A percentile compares a stretch with the other conserved stretches of the same genome.
Evolutionary conservation across 1,140 invertebrate species (phyloP).

Genomic region (Bombus waltoni): DNA sequence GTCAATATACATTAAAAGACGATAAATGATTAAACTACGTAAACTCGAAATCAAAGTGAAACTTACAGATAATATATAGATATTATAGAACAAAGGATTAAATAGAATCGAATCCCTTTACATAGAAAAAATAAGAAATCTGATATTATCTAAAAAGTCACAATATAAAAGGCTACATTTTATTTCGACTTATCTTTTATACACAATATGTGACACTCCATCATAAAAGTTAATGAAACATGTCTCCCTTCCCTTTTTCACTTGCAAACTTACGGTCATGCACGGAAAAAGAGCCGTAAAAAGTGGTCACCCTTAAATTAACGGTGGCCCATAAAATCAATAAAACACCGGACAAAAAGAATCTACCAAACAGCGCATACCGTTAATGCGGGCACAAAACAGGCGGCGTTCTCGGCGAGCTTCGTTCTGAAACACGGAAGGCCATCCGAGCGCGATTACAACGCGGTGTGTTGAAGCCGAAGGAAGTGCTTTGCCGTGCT

Average conservation of each 20-base stretch:
- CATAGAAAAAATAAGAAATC: not conserved
- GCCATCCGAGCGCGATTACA: conserved; percentile 25
- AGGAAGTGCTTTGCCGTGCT: conserved; percentile 5
- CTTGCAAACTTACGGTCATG: not conserved
- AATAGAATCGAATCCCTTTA: not conserved
- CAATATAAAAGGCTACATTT: too few species aligned
- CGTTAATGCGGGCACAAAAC: conserved; percentile 12
- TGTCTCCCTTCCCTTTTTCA: not conserved
- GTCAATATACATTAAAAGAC: too few species aligned
- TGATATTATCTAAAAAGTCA: too few species aligned
- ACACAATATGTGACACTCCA: not conserved
- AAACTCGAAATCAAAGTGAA: too few species aligned
- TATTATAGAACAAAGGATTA: not conserved
- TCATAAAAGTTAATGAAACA: not conserved
- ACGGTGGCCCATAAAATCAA: not conserved
- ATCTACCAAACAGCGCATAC: not conserved
- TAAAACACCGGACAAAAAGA: not conserved
- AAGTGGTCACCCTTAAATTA: not conserved
- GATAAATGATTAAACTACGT: too few species aligned
- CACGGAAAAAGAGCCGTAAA: not conserved
- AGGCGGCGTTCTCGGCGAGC: not conserved
- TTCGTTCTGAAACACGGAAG: conserved; percentile 9
- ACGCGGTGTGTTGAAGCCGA: not conserved
- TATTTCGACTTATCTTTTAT: not conserved
- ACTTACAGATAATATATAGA: not conserved